Evolutionary conservation across 1,140 invertebrate genomes (phyloP), one percentile per base, ranked within the genome.

Genomic region (Heliconius eleuchia): DNA sequence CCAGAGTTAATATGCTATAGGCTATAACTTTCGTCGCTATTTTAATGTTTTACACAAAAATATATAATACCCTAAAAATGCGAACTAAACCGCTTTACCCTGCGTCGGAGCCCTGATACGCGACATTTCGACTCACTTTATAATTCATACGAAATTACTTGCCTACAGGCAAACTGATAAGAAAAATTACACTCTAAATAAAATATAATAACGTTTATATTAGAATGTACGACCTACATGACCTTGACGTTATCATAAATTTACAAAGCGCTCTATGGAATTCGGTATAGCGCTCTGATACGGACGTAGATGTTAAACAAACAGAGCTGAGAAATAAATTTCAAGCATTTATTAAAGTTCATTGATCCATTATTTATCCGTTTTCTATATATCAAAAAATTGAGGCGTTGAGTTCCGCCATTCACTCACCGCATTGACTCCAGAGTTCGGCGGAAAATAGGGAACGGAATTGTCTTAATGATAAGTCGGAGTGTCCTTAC

Each of bases 191-290:
- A 30, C 27, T 30, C 23, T 66, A 27, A 66, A 30, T 5, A 11
- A 30, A 66, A 66, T 3, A 27, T 0, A 18, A 66, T 66, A 66
- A 66, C 8, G 27, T 66, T 16, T 23, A 66, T 27, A 66, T 66
- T 66, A 66, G 8, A 66, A 66, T 13, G 60, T 23, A 3, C 60
- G 60, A 66, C 60, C 60, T 27, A 18, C 60, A 66, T 60, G 60
- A 66, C 60, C 60, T 66, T 66, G 60, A n/a, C 60, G 60, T 66
- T 66, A 66, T 66, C 60, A 66, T 66, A 66, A 66, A 66, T 66
- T 66, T 30, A 66, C 60, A 66, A 66, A 27, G 60, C 60, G 60
- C 60, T 66, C 60, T 30, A 66, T 66, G 60, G 60, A 66, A 66
- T 66, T 66, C 13, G 60, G 60, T 66, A 66, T 66, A 66, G 60